Evolutionary conservation across 2,888 invertebrate genomes (phyloP).

Genomic region (Auanema sp.): DNA sequence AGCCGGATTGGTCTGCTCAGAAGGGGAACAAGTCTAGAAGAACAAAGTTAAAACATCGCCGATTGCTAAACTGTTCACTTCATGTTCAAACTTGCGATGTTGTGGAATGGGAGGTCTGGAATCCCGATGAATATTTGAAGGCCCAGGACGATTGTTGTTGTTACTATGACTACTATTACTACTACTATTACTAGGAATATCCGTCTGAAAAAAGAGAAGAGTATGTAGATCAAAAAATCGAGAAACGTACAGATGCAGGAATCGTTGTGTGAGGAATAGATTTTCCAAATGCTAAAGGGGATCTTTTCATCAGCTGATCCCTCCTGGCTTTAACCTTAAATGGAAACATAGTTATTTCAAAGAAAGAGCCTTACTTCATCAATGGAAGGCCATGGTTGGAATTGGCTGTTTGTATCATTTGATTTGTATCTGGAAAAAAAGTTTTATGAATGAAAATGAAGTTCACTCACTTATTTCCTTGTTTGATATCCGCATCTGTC

Average conservation of each 20-base stretch:
- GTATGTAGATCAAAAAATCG: neutral
- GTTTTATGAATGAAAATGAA: neutral
- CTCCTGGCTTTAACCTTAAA: slow-evolving; percentile 35
- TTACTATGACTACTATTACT: neutral
- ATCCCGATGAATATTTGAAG: neutral
- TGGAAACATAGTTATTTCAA: neutral
- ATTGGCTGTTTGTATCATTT: slow-evolving; percentile 39
- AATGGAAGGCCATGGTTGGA: slow-evolving; percentile 61
- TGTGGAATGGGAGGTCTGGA: slow-evolving; percentile 18
- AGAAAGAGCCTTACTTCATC: slow-evolving; percentile 46
- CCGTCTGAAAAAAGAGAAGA: slow-evolving; percentile 2
- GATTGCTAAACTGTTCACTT: no score
- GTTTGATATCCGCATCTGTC: slow-evolving; percentile 12
- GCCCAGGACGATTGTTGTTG: neutral
- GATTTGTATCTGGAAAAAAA: slow-evolving; percentile 25
- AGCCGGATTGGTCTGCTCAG: neutral
- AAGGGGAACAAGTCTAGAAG: neutral
- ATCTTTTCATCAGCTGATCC: slow-evolving; percentile 25
- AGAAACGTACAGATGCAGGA: slow-evolving; percentile 8
- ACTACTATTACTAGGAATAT: neutral
- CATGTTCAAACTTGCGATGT: slow-evolving; percentile 16
- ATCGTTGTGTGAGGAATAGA: slow-evolving; percentile 11
- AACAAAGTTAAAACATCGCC: no score
- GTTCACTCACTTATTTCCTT: slow-evolving; percentile 8
- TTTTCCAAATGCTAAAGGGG: slow-evolving; percentile 14